A percentile compares a stretch with the other conserved stretches of the same genome.
Conservation (phyloP, 1,140 invertebrate genomes). For the Tenebrio molitor region DNA sequence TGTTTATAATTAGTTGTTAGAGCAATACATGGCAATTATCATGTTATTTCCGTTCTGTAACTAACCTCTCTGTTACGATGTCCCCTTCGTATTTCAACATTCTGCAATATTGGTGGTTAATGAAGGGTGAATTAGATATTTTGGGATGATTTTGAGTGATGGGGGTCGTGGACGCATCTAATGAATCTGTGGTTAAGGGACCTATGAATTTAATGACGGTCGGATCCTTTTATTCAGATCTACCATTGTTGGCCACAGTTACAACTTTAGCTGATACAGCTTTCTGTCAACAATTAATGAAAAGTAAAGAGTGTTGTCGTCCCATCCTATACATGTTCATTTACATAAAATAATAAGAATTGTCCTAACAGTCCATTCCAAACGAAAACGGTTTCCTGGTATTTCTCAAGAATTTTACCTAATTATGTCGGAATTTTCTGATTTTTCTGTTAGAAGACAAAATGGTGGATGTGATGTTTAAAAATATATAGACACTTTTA, state of each 20-base stretch:
- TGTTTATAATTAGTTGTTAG: no score
- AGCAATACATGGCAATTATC: no score
- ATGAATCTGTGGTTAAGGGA: conserved; percentile 48
- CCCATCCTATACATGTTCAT: neutral
- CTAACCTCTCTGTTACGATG: neutral
- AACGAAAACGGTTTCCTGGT: no score
- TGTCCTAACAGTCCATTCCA: no score
- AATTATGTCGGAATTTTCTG: no score
- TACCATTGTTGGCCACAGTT: conserved; percentile 8
- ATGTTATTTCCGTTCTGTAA: conserved; percentile 22
- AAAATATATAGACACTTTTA: no score
- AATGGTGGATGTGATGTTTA: no score
- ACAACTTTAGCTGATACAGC: conserved; percentile 28
- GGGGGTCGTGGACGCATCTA: conserved; percentile 44
- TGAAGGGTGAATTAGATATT: conserved; percentile 45
- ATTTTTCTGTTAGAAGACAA: no score
- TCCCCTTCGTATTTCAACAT: conserved; percentile 25
- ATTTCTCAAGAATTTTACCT: no score
- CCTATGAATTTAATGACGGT: conserved; percentile 41
- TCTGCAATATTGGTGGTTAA: conserved; percentile 47
- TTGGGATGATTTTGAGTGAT: conserved; percentile 46
- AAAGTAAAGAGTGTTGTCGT: conserved; percentile 10
- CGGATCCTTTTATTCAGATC: conserved; percentile 14
- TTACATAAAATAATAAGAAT: neutral
- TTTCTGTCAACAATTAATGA: conserved; percentile 15